Percentiles rank a stretch among this genome's conserved stretches.
Evolutionary conservation across 2,888 invertebrate species (phyloP).

Genomic region (Pseudanteris insignis): DNA sequence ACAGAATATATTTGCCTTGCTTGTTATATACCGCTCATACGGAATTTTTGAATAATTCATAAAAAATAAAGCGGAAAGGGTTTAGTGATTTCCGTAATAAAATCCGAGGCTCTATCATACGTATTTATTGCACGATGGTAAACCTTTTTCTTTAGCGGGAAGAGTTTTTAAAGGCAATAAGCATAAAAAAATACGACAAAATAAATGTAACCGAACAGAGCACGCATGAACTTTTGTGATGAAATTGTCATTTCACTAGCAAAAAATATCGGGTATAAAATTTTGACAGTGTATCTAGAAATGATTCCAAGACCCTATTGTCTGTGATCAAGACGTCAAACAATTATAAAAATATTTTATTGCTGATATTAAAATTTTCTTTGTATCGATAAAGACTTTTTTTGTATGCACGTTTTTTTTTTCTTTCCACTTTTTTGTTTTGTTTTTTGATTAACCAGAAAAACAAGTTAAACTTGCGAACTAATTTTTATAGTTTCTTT

Average conservation of each 20-base stretch:
- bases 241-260: slow-evolving; percentile 13
- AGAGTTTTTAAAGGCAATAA: slow-evolving; percentile 16
- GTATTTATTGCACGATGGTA: slow-evolving; percentile 34
- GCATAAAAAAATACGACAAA: slow-evolving; percentile 14
- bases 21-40: slow-evolving; percentile 3
- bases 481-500: too few relatives aligned
- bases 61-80: slow-evolving; percentile 27
- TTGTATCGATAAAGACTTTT: too few relatives aligned
- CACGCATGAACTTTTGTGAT: slow-evolving; percentile 8
- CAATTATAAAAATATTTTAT: neutral
- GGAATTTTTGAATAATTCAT: slow-evolving; percentile 12
- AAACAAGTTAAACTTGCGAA: too few relatives aligned
- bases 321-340: slow-evolving; percentile 9
- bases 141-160: slow-evolving; percentile 30
- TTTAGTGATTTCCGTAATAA: slow-evolving; percentile 40
- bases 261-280: slow-evolving; percentile 15
- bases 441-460: too few relatives aligned
- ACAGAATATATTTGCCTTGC: slow-evolving; percentile 8
- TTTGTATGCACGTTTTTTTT: too few relatives aligned
- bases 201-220: slow-evolving; percentile 1
- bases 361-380: too few relatives aligned
- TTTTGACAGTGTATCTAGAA: slow-evolving; percentile 5
- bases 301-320: slow-evolving; percentile 19
- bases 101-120: slow-evolving; percentile 13
- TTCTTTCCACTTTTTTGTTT: too few relatives aligned